Evolutionary conservation across 1,140 invertebrate genomes (phyloP).

Genomic region (Habropoda laboriosa): DNA sequence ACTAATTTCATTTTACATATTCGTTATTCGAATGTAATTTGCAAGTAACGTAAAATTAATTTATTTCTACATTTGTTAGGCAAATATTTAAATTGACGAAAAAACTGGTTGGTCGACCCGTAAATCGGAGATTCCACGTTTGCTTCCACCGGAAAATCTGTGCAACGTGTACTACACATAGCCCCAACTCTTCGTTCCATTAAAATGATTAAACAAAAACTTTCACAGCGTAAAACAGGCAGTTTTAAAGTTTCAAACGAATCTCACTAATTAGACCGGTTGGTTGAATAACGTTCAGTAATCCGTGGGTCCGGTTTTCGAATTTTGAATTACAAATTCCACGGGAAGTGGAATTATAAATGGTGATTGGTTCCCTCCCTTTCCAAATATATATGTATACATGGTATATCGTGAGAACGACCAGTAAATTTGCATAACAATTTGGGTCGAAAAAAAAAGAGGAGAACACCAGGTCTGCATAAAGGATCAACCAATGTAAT

Average conservation of each 20-base stretch:
- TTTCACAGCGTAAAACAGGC: not conserved
- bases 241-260: not conserved
- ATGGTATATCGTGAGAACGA: too few relatives aligned
- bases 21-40: too few relatives aligned
- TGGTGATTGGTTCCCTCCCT: not conserved
- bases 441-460: not conserved
- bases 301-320: not conserved
- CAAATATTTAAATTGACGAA: not conserved
- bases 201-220: conserved; percentile 4
- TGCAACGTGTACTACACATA: not conserved
- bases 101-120: not conserved
- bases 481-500: too few relatives aligned
- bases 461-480: too few relatives aligned
- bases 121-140: not conserved
- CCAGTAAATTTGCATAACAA: not conserved
- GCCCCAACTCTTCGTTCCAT: not conserved
- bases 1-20: too few relatives aligned
- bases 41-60: too few relatives aligned
- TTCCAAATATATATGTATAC: not conserved
- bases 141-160: not conserved
- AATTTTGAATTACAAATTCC: conserved; percentile 10
- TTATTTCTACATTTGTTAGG: too few relatives aligned
- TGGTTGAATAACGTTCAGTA: not conserved
- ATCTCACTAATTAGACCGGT: not conserved
- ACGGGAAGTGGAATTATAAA: not conserved